These are phyloP conservation scores for Oopsacas minuta DNA, from an alignment of 37 sponge, comb jelly and placozoan species.

Conservation along the genomic window DNA sequence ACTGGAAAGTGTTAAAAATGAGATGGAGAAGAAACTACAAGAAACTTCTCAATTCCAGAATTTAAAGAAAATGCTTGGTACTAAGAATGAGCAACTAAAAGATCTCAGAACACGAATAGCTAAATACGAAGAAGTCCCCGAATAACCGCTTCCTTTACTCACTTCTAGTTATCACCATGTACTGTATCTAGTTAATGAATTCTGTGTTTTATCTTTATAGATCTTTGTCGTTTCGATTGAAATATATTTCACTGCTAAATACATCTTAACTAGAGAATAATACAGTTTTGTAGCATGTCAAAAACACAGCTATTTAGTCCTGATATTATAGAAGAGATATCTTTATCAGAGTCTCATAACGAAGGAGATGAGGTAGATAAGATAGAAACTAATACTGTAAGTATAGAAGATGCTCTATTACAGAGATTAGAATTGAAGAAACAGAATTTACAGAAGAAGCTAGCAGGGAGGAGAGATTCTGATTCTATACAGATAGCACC, in stretches of 20 bases:
- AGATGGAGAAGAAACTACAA: conserved; percentile 71
- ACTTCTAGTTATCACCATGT: too few species aligned
- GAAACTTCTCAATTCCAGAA: conserved; percentile 75
- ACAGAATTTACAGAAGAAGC: background rate
- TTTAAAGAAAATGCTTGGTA: conserved; percentile 66
- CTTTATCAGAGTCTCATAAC: background rate
- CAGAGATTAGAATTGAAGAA: background rate
- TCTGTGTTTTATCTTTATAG: too few species aligned
- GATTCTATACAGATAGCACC: too few species aligned
- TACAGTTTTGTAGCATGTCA: conserved; percentile 17
- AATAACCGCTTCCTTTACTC: background rate
- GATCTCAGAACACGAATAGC: conserved; percentile 54
- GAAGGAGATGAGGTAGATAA: background rate
- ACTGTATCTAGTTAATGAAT: too few species aligned
- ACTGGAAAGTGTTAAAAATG: conserved; percentile 41
- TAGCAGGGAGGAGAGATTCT: background rate
- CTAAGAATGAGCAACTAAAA: conserved; percentile 72
- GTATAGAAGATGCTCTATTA: background rate
- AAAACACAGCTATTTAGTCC: background rate
- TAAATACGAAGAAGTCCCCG: conserved; percentile 31
- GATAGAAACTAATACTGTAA: background rate
- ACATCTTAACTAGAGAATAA: too few species aligned
- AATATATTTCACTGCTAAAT: background rate
- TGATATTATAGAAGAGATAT: background rate
- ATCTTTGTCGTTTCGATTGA: too few species aligned